A percentile compares a stretch with the other conserved stretches of the same genome.
Conservation (phyloP, 2,113 vertebrate species). For the Equus quagga region DNA sequence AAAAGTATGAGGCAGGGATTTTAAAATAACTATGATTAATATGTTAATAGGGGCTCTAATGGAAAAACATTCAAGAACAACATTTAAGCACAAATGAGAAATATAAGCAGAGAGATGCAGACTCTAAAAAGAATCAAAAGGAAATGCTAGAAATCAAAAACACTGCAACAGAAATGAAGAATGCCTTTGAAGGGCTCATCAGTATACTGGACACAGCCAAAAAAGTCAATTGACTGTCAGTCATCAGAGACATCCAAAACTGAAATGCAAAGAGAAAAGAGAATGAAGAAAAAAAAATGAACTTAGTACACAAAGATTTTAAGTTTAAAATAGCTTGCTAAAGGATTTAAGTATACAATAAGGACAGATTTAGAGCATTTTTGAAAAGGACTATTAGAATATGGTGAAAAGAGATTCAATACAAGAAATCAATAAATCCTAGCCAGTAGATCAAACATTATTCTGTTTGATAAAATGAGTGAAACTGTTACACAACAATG, state of each 20-base stretch:
- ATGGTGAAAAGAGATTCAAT: background rate
- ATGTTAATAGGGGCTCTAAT: background rate
- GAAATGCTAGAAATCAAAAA: background rate
- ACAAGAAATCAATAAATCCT: background rate
- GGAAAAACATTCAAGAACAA: background rate
- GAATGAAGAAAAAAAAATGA: background rate
- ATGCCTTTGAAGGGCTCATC: background rate
- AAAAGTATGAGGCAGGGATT: background rate
- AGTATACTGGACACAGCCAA: background rate
- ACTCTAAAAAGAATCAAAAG: background rate
- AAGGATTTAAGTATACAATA: background rate
- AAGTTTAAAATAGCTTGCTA: background rate
- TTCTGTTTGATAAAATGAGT: conserved; percentile 31
- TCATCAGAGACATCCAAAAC: background rate
- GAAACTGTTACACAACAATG: background rate
- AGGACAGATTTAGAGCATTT: background rate
- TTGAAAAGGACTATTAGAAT: background rate
- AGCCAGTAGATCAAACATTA: background rate
- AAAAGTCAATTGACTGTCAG: background rate
- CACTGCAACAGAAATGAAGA: background rate
- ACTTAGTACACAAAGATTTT: background rate
- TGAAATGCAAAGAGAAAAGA: background rate
- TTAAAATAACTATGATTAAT: conserved; percentile 16
- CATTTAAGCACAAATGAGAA: background rate
- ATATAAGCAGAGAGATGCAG: background rate